Conservation (phyloP, 2,888 invertebrate species). For the Hyles lineata region DNA sequence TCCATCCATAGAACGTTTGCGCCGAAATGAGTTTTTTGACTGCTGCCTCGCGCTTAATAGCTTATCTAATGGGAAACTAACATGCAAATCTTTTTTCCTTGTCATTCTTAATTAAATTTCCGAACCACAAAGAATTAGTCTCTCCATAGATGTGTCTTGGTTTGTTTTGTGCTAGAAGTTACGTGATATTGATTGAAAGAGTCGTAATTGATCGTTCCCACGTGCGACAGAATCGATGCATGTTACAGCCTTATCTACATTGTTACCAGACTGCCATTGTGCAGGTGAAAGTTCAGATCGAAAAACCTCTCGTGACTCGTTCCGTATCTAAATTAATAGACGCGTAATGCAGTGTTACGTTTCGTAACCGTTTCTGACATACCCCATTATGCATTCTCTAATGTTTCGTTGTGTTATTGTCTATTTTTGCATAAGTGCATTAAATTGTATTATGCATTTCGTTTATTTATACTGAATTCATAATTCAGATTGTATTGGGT, state of each 20-base stretch:
- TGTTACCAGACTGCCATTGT: constrained; percentile 64
- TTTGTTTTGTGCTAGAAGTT: constrained; percentile 40
- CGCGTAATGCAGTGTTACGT: constrained; percentile 30
- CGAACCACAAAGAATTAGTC: not conserved
- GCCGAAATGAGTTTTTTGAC: not conserved
- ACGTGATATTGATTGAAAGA: constrained; percentile 52
- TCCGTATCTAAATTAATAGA: constrained; percentile 44
- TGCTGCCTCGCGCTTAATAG: not conserved
- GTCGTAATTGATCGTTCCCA: constrained; percentile 61
- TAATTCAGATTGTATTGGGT: not conserved
- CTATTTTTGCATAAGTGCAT: constrained; percentile 7
- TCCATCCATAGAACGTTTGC: not conserved
- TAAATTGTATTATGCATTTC: constrained; percentile 1
- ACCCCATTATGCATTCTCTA: constrained; percentile 22
- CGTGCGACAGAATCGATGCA: constrained; percentile 56
- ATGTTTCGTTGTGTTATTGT: constrained; percentile 20
- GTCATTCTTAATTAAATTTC: not conserved
- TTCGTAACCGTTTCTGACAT: constrained; percentile 29
- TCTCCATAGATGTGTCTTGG: constrained; percentile 21
- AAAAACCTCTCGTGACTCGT: constrained; percentile 47
- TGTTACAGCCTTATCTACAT: constrained; percentile 46
- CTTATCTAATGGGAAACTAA: not conserved
- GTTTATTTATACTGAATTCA: not conserved
- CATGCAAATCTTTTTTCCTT: not conserved
- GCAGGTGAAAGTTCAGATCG: constrained; percentile 75